Evolutionary conservation across 2,797 vertebrate genomes (phyloP), one percentile per base, ranked within the genome.

Genomic region (Chromis chromis): DNA sequence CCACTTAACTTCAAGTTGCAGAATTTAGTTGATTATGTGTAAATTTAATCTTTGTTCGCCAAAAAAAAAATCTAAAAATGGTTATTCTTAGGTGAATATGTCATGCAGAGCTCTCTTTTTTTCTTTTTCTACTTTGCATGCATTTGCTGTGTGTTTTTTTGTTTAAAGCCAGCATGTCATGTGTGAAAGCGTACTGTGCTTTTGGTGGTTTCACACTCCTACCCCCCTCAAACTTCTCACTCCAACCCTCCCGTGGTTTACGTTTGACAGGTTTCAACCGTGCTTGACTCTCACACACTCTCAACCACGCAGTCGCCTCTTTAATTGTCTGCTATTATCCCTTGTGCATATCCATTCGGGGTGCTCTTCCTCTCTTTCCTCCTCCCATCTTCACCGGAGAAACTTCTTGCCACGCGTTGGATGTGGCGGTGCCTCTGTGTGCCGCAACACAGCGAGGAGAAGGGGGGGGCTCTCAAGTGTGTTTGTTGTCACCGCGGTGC

Each of bases 261-360:
- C 83, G 81, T 91, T 86, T 89, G 90, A 92, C 91, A 92, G 91
- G 83, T 87, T 92, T 93, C 90, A 92, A 83, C 90, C 89, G 90
- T 76, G 89, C 90, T 90, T 90, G 88, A 92, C 90, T 90, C 88
- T 80, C 72, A 81, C 85, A 85, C 85, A 85, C 81, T 81, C 88
- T 89, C 85, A 84, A 80, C 88, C 83, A 90, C 82, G 83, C 90
- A 90, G 79, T 90, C 82, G 83, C 82, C 83, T 91, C 89, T 92
- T 91, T 92, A 93, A 93, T 92, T 93, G 93, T 90, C 87, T 90
- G 85, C 84, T 76, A 87, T 91, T 88, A 88, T 91, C 89, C 89
- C 89, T 79, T 27, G 81, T 82, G 88, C 86, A 86, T 86, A 84
- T 79, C 88, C 87, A 83, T 90, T 81, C 48, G 83, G 86, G 85